Percentiles rank a stretch among this genome's conserved stretches.
Evolutionary conservation across 2,797 vertebrate genomes (phyloP).

Genomic region (Neostethus bicornis): DNA sequence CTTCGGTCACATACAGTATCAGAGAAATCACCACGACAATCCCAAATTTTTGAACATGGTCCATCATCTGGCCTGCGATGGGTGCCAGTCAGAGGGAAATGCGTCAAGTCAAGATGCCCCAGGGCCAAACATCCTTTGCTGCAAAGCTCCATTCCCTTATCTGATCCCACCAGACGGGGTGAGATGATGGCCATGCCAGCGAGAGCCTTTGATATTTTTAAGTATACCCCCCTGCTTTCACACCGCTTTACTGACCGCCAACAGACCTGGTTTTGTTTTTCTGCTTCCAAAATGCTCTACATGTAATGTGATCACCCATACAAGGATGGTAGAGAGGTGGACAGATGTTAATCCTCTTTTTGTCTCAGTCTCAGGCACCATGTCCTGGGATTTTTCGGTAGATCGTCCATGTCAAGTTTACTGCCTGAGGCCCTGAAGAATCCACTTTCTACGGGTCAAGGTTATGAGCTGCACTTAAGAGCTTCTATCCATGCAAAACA

Average conservation of each 20-base stretch:
- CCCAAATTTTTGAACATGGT: conserved; percentile 48
- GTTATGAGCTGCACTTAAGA: conserved; percentile 17
- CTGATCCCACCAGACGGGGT: conserved; percentile 75
- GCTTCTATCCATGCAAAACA: conserved; percentile 31
- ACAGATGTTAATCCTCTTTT: conserved; percentile 51
- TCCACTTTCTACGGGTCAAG: conserved; percentile 7
- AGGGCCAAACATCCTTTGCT: conserved; percentile 66
- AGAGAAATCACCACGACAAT: conserved; percentile 42
- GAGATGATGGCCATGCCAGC: conserved; percentile 69
- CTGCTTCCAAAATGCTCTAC: conserved; percentile 51
- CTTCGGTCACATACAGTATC: conserved; percentile 44
- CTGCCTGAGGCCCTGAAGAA: conserved; percentile 35
- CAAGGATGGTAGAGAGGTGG: conserved; percentile 49
- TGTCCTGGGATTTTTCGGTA: conserved; percentile 42
- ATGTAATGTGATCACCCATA: conserved; percentile 65
- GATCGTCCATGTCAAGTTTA: conserved; percentile 38
- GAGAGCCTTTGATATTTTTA: conserved; percentile 65
- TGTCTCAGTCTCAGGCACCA: conserved; percentile 17
- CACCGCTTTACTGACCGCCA: conserved; percentile 69
- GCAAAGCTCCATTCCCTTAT: conserved; percentile 66
- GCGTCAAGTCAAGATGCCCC: conserved; percentile 58
- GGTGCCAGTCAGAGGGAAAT: conserved; percentile 63
- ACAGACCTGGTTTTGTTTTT: conserved; percentile 68
- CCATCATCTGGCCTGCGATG: conserved; percentile 52
- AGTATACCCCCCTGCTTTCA: conserved; percentile 59